Evolutionary conservation across 2,888 invertebrate species (phyloP), one percentile per base, ranked within the genome.

Genomic region (Leucozona laternaria): DNA sequence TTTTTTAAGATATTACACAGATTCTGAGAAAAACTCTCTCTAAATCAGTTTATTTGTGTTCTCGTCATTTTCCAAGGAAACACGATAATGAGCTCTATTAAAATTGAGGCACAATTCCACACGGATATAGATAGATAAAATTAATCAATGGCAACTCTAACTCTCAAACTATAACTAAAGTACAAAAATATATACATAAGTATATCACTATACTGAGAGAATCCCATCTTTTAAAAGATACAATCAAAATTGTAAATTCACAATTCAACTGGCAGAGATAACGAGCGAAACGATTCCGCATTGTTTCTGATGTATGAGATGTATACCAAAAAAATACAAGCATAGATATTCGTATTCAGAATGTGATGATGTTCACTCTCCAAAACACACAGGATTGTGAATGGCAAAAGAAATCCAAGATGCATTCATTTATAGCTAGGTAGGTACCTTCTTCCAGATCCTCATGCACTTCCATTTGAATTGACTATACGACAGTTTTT

Each of bases 181-280:
- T 17, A 43, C 5, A 15, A 5, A 7, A 5, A 43, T 43, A 43
- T 48, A 48, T 11, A 20, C 11, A 11, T 11, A 1, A 11, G 2
- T 20, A 7, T 34, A 22, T 37, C 1, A 1, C 8, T 31, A n/a
- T n/a, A 15, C 40, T 22, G 22, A 7, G 8, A 17, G 20, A 37
- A 28, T n/a, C 25, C 13, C 53, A 55, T 53, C 50, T 57, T 13
- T 25, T 13, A 17, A 45, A 34, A 68, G 78, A 85, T 85, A 78
- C 77, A 73, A 81, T 85, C 85, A 70, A 81, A 73, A 75, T 81
- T 81, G 72, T 68, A 81, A 81, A 81, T 81, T 81, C 81, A 64
- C 81, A 78, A 66, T 81, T 81, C 81, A 86, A 75, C 75, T 81
- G 78, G 81, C 70, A 86, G 73, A 81, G 77, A 86, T 81, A 81